Evolutionary conservation across 2,797 vertebrate species (phyloP).

Genomic region (Cuculus canorus): DNA sequence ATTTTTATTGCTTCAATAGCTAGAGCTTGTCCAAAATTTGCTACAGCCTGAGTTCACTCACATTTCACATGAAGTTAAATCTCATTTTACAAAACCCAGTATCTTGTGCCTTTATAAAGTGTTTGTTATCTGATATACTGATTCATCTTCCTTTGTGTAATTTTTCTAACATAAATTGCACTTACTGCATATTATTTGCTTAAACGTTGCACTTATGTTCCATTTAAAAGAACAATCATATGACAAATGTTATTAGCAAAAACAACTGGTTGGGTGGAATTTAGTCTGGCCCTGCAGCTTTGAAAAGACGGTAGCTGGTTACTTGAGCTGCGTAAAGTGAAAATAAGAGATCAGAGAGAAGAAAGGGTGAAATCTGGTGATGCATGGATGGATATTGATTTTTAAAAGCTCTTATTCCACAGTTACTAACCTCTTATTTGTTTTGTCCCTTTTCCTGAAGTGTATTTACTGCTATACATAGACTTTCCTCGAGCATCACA

Average conservation of each 20-base stretch:
- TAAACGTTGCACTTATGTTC: neutral
- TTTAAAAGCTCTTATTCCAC: neutral
- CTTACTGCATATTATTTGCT: neutral
- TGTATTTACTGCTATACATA: neutral
- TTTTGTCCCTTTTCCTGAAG: neutral
- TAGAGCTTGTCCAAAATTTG: neutral
- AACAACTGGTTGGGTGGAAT: neutral
- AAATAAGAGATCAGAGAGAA: neutral
- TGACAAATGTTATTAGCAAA: neutral
- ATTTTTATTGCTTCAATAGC: neutral
- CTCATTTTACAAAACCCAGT: neutral
- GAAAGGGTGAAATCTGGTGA: neutral
- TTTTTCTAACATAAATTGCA: neutral
- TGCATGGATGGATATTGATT: neutral
- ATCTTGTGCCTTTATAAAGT: neutral
- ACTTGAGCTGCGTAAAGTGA: neutral
- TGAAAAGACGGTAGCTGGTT: neutral
- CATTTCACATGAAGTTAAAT: neutral
- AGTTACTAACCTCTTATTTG: conserved; percentile 4
- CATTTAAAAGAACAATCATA: neutral
- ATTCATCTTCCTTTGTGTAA: neutral
- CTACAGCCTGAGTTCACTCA: neutral
- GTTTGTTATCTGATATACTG: neutral
- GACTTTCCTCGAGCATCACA: neutral
- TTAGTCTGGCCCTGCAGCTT: neutral